phyloP scores from a whole-genome alignment of 2,797 vertebrate genomes.

The Gymnothorax reevesii region DNA sequence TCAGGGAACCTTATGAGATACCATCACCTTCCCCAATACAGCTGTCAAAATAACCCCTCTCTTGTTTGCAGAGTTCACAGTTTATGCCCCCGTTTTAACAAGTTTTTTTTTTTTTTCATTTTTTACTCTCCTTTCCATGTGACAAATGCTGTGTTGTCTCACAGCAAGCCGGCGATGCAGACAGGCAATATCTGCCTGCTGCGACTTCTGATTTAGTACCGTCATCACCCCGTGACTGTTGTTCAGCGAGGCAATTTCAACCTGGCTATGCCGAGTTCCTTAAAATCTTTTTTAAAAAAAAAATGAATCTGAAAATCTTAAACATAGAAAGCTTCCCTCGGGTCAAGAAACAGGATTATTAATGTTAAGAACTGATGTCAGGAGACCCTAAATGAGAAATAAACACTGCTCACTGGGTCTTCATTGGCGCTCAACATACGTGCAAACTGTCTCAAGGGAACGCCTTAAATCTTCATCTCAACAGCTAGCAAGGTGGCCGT shows the following conservation, averaged over 20 bases:
- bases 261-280: slow-evolving; percentile 17
- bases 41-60: slow-evolving; percentile 59
- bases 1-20: slow-evolving; percentile 54
- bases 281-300: slow-evolving; percentile 29
- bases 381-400: neutral
- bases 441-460: neutral
- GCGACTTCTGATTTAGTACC: slow-evolving; percentile 27
- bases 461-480: neutral
- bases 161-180: slow-evolving; percentile 37
- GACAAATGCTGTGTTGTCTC: slow-evolving; percentile 42
- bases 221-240: slow-evolving; percentile 24
- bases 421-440: neutral
- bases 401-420: neutral
- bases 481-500: neutral
- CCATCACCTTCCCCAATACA: slow-evolving; percentile 54
- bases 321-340: neutral
- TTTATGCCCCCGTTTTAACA: slow-evolving; percentile 45
- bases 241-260: slow-evolving; percentile 27
- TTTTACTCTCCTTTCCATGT: neutral
- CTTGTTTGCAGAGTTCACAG: slow-evolving; percentile 47
- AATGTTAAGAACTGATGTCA: neutral
- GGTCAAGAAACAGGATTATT: slow-evolving; percentile 7
- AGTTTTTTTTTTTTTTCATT: slow-evolving; percentile 30
- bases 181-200: slow-evolving; percentile 36
- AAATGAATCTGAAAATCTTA: neutral